Evolutionary conservation across 2,113 vertebrate genomes (phyloP), one percentile per base, ranked within the genome.

Genomic region (Thunnus thynnus): DNA sequence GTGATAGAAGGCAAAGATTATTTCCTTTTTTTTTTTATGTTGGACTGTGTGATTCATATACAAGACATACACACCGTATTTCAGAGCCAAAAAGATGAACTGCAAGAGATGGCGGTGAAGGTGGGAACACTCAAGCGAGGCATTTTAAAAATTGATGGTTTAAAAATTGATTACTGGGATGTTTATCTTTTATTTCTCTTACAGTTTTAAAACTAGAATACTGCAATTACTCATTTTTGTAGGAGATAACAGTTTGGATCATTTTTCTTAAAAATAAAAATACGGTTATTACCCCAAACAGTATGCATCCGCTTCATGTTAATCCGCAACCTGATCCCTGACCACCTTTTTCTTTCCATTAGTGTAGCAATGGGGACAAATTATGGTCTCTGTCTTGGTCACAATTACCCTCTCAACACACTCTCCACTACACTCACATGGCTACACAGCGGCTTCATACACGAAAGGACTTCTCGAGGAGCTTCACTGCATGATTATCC

Each of bases 341-440:
- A 88, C 88, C 91, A 92, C 82, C 75, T 89, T 89, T 84, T 9
- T 90, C 51, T 91, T 92, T 90, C 93, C 92, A 92, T 92, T 90
- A 93, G 90, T 84, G 89, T 76, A 63, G 84, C 94, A 72, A 80
- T 80, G 76, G 91, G 94, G 93, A 96, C 92, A 95, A 94, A 90
- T 91, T 89, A 94, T 62, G 80, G 89, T 82, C 84, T 87, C 82
- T 81, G 90, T 92, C 94, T 94, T 91, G 92, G 86, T 88, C 73
- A 71, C 94, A 96, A 94, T 81, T 96, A 94, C 93, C 94, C 95
- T 95, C 95, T 86, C 94, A 92, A 92, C 88, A 70, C 91, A 56
- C 83, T 87, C 90, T 80, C 85, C 81, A 75, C 63, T 63, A 18
- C 64, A 47, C 78, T 83, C 64, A 83, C 83, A 67, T 47, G 78